These are phyloP conservation scores for Drosophila acutilabella DNA, from an alignment of 2,888 invertebrate genomes.

Conservation along the genomic window DNA sequence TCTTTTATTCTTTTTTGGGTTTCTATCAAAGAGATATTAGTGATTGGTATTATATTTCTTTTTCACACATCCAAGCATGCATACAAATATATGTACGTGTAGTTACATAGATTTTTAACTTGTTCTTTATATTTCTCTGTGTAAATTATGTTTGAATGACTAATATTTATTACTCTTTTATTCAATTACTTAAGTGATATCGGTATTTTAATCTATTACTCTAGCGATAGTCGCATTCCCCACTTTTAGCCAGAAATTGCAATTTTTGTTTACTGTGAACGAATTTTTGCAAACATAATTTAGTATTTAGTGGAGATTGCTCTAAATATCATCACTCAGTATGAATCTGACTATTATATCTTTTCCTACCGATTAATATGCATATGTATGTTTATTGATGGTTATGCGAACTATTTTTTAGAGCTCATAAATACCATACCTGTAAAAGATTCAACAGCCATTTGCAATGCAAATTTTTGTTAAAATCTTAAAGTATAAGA, in stretches of 20 bases:
- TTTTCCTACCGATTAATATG: conserved; percentile 26
- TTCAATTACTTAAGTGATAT: not conserved
- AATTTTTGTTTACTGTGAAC: too few species aligned
- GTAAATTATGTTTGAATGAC: conserved; percentile 35
- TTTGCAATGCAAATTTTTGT: conserved; percentile 69
- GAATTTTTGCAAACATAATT: not conserved
- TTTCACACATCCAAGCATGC: conserved; percentile 14
- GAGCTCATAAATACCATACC: conserved; percentile 68
- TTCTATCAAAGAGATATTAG: conserved; percentile 39
- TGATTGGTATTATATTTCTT: conserved; percentile 22
- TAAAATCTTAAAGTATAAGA: conserved; percentile 38
- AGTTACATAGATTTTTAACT: conserved; percentile 2
- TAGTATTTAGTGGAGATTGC: not conserved
- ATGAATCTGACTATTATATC: conserved; percentile 1
- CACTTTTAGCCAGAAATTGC: too few species aligned
- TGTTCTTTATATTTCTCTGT: conserved; percentile 8
- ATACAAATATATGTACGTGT: conserved; percentile 8
- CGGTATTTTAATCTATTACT: too few species aligned
- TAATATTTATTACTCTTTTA: conserved; percentile 20
- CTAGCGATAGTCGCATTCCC: too few species aligned
- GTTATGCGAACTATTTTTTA: conserved; percentile 52
- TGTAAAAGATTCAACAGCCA: conserved; percentile 35
- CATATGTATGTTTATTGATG: conserved; percentile 20
- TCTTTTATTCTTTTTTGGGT: conserved; percentile 20
- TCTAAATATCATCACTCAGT: conserved; percentile 3